Base-by-base conservation (phyloP, 2,888 invertebrate species). In the Scaptomyza reducta region DNA sequence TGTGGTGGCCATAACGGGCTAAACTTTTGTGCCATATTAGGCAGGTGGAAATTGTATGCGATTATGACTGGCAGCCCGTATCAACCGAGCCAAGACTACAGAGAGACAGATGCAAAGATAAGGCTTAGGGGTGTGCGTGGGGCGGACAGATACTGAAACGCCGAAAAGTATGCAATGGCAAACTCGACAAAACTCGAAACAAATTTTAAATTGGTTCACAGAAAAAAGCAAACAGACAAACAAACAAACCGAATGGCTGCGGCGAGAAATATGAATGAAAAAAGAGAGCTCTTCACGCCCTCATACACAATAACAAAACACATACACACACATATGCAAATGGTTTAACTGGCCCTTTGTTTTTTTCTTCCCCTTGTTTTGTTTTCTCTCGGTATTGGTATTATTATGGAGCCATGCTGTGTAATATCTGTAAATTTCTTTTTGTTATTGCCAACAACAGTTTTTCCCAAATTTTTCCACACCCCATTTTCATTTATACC, bases 401-500 rank as follows among this genome's bases (percentile, higher is more conserved):
- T 79, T 83, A 83, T 84, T 85, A 82, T 86, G 84, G 84, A 85
- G 78, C 81, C 86, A 83, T 83, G 86, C 86, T 84, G 84, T 84
- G 84, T 85, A 85, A 85, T 85, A 85, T 85, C 84, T 85, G 84
- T 85, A 85, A 86, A 85, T 86, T 85, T 86, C 84, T 86, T 85
- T 85, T 85, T 86, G 86, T 85, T 85, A 84, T 86, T 79, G 84
- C 82, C 84, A 86, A 82, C 84, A 86, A 83, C 82, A 82, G 82
- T 85, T 85, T 79, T 72, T 68, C 61, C 62, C 62, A 44, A 75
- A 75, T 70, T 75, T 60, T 45, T 41, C 18, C 25, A 22, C 11
- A 22, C 42, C 54, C 14, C 38, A 35, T 35, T 9, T 14, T 38
- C 38, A 35, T 31, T 22, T 38, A 13, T 4, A 7, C 3, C 40